Evolutionary conservation across 2,113 vertebrate genomes (phyloP), one percentile per base, ranked within the genome.

Genomic region (Oreocharis arfaki): DNA sequence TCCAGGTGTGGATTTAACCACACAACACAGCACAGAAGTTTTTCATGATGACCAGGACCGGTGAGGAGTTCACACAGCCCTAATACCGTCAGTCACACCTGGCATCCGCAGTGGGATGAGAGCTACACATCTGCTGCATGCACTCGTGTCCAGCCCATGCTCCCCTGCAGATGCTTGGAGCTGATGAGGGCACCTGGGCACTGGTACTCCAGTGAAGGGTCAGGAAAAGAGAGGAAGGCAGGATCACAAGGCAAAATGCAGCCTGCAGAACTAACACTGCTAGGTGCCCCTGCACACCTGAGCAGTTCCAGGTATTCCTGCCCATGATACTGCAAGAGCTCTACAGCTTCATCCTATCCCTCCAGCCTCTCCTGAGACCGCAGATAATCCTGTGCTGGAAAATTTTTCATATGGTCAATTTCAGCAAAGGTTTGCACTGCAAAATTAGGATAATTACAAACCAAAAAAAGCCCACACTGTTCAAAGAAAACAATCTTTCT

Each of bases 71-170:
- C n/a, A 14, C 8, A 57, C n/a, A 81, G 55, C 22, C 37, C 24
- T 19, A 44, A 37, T 3, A 24, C 16, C 0, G 0, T n/a, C 56
- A 52, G 49, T 49, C 61, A 68, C 67, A 70, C 30, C 1, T 0
- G 23, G 47, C 30, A 67, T 16, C 16, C 41, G 49, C 53, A n/a
- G 35, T 2, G 47, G 49, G 22, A 52, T 2, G 3, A 0, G 4
- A 65, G 32, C 50, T 67, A 22, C 14, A 10, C 2, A 4, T 37
- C 42, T 3, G 1, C 73, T 39, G n/a, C 26, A n/a, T 0, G 2
- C 21, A 4, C 18, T 24, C 30, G 11, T 1, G 0, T 28, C 32
- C 50, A 52, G 59, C 47, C n/a, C 4, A 4, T 0, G 0, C 13
- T 59, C 18, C 10, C n/a, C 42, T 1, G 5, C 21, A 30, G 70